Conservation (phyloP, 2,113 vertebrate genomes). For the Cromileptes altivelis region DNA sequence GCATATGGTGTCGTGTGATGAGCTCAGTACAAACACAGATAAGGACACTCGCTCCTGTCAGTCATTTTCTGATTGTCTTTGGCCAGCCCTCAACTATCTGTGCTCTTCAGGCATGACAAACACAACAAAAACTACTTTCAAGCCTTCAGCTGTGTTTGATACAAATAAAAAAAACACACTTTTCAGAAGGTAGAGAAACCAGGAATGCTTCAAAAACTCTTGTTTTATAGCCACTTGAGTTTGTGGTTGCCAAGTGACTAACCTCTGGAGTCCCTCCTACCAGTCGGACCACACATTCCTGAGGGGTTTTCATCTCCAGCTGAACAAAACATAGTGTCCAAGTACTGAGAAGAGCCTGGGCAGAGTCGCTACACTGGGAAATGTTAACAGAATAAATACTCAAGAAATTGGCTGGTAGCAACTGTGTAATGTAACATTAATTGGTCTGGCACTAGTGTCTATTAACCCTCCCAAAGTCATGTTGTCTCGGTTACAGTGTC, state of each 20-base stretch:
- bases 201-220: constrained; percentile 26
- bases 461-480: constrained; percentile 18
- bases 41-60: not conserved
- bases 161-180: constrained; percentile 11
- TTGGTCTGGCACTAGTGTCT: constrained; percentile 43
- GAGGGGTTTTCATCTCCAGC: constrained; percentile 40
- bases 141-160: constrained; percentile 3
- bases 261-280: constrained; percentile 25
- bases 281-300: constrained; percentile 60
- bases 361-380: not conserved
- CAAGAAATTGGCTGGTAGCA: constrained; percentile 39
- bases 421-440: constrained; percentile 14
- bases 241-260: constrained; percentile 49
- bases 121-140: not conserved
- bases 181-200: not conserved
- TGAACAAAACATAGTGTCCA: constrained; percentile 17
- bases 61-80: constrained; percentile 20
- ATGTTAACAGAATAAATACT: constrained; percentile 34
- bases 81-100: constrained; percentile 23
- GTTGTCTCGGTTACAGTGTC: constrained; percentile 27
- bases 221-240: constrained; percentile 14
- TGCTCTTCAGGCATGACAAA: constrained; percentile 8
- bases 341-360: not conserved
- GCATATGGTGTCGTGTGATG: not conserved
- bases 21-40: not conserved